phyloP scores from a whole-genome alignment of 2,797 vertebrate genomes.

The Cheirogaleus major region DNA sequence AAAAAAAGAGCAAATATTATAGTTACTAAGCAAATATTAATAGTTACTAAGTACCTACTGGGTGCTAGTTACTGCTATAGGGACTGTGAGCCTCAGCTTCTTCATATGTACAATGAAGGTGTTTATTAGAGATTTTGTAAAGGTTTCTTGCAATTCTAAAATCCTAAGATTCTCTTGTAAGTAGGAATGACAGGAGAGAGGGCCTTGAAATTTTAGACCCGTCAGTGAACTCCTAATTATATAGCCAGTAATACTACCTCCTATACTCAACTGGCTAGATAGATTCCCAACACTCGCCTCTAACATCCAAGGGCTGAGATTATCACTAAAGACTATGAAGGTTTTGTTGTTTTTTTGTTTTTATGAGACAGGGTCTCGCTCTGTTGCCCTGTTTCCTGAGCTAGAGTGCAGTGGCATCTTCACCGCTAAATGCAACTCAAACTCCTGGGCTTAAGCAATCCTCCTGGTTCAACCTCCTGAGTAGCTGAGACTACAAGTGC shows the following conservation, averaged over 20 bases:
- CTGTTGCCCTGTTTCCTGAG: not conserved
- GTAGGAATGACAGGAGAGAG: not conserved
- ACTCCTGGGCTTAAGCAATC: not conserved
- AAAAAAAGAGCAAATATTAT: not conserved
- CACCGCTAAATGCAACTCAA: not conserved
- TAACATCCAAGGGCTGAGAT: not conserved
- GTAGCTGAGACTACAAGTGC: not conserved
- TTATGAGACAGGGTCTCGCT: not conserved
- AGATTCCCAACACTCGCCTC: slow-evolving; percentile 1
- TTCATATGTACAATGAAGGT: not conserved
- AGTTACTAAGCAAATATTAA: not conserved
- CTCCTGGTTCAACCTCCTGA: not conserved
- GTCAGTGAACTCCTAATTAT: slow-evolving; percentile 1
- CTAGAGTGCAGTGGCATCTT: not conserved
- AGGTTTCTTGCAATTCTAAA: not conserved
- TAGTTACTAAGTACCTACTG: not conserved
- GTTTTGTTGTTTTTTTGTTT: not conserved
- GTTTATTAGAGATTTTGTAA: not conserved
- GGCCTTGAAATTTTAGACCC: not conserved
- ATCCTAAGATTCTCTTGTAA: not conserved
- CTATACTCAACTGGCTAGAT: not conserved
- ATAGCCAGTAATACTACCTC: not conserved
- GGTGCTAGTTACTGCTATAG: not conserved
- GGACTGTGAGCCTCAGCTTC: not conserved
- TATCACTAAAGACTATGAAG: not conserved